These are phyloP conservation scores for Lepus townsendii DNA, from an alignment of 2,797 vertebrate species.

Conservation along the genomic window DNA sequence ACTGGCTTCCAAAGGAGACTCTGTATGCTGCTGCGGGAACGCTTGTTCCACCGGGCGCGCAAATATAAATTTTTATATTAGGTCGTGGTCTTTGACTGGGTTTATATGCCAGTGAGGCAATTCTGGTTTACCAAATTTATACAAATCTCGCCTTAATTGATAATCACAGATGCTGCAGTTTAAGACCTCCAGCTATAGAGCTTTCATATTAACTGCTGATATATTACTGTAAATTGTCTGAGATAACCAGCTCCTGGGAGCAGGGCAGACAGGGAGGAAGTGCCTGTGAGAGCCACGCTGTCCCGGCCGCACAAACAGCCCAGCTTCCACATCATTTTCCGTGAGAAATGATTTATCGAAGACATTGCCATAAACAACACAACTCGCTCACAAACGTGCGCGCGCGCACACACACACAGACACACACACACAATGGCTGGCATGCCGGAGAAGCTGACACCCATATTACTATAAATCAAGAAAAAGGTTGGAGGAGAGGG, in stretches of 20 bases:
- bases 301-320: conserved; percentile 90
- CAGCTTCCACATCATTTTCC: conserved; percentile 94
- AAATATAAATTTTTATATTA: conserved; percentile 87
- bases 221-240: conserved; percentile 90
- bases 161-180: conserved; percentile 94
- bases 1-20: conserved; percentile 69
- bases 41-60: conserved; percentile 79
- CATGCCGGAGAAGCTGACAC: conserved; percentile 93
- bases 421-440: conserved; percentile 92
- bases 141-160: conserved; percentile 97
- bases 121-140: conserved; percentile 93
- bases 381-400: conserved; percentile 94
- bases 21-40: conserved; percentile 78
- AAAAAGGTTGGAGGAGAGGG: conserved; percentile 90
- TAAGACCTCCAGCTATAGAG: conserved; percentile 93
- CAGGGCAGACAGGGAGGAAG: conserved; percentile 81
- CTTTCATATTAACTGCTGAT: conserved; percentile 93
- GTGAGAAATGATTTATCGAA: conserved; percentile 96
- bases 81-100: conserved; percentile 89
- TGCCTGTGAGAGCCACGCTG: conserved; percentile 83
- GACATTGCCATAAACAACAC: conserved; percentile 96
- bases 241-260: conserved; percentile 92
- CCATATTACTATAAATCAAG: conserved; percentile 98
- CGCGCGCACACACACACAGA: conserved; percentile 86
- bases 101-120: conserved; percentile 89